phyloP scores from a whole-genome alignment of 2,888 invertebrate species.

The Spialia ferax region DNA sequence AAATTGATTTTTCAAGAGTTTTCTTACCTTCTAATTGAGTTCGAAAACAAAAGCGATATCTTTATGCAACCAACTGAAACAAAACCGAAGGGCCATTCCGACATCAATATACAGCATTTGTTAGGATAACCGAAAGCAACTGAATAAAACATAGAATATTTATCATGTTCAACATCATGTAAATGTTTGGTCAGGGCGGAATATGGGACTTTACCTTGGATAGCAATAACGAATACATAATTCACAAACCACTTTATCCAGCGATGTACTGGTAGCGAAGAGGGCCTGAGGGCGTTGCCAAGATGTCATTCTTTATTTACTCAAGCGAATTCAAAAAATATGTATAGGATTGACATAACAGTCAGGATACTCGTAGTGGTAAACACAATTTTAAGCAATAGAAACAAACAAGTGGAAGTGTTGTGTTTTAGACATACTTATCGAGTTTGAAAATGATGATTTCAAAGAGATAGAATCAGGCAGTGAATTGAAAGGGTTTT shows the following conservation, averaged over 20 bases:
- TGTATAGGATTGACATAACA: no score
- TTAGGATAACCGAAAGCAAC: constrained; percentile 45
- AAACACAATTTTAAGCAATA: no score
- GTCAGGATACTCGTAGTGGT: no score
- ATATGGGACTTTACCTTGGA: constrained; percentile 59
- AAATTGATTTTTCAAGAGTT: no score
- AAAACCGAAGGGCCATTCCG: background rate
- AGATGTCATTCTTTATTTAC: background rate
- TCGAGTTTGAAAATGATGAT: no score
- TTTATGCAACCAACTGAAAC: background rate
- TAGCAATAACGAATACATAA: constrained; percentile 49
- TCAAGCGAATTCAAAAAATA: background rate
- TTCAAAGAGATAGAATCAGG: no score
- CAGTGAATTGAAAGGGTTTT: no score
- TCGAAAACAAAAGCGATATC: no score
- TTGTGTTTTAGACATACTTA: no score
- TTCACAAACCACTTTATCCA: constrained; percentile 35
- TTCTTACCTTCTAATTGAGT: no score
- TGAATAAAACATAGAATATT: constrained; percentile 69
- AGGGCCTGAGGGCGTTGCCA: background rate
- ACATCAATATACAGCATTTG: constrained; percentile 33
- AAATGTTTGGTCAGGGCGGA: constrained; percentile 58
- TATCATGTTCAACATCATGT: constrained; percentile 60
- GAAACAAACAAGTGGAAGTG: no score
- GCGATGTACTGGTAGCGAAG: background rate